Evolutionary conservation across 2,797 vertebrate species (phyloP), one percentile per base, ranked within the genome.

Genomic region (Delichon dasypus): DNA sequence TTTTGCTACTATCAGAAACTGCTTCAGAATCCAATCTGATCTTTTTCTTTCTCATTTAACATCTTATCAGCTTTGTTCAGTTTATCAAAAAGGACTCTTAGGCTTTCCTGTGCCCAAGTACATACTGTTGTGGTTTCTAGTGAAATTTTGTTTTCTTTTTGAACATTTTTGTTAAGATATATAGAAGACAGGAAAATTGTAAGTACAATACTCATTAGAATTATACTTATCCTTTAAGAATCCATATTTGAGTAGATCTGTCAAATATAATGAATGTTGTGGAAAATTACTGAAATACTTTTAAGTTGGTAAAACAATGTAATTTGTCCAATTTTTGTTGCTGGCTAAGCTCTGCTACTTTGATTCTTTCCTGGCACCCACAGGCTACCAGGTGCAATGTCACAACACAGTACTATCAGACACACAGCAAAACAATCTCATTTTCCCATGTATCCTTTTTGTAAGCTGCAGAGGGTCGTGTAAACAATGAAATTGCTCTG

Each of bases 361-460:
- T 36, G 50, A 62, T 85, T 93, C 88, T 78, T 93, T 93, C 77
- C 74, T 58, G 66, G 87, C 94, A 66, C 53, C 89, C 67, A 23
- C 54, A 90, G 45, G 76, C 83, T 87, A 36, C 71, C 68, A 94
- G 50, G 45, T 72, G 45, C 30, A 44, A 36, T 11, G 14, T 85
- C 62, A 82, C 72, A 65, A 34, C 23, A 40, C 34, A 36, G 47
- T 38, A 32, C 65, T 80, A 23, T 89, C 60, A 38, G 73, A 19
- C 25, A 32, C 62, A 60, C 26, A 78, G 64, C 68, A 78, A 71
- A 77, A 48, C 75, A 90, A 93, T 93, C 92, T 94, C 57, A 5
- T 90, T 94, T 91, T 92, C 60, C 62, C 88, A 17, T 88, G 21
- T 94, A 90, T 90, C 76, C 82, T 92, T 82, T 90, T 36, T 93